Evolutionary conservation across 2,888 invertebrate species (phyloP).

Genomic region (Tanytarsus gracilentus): DNA sequence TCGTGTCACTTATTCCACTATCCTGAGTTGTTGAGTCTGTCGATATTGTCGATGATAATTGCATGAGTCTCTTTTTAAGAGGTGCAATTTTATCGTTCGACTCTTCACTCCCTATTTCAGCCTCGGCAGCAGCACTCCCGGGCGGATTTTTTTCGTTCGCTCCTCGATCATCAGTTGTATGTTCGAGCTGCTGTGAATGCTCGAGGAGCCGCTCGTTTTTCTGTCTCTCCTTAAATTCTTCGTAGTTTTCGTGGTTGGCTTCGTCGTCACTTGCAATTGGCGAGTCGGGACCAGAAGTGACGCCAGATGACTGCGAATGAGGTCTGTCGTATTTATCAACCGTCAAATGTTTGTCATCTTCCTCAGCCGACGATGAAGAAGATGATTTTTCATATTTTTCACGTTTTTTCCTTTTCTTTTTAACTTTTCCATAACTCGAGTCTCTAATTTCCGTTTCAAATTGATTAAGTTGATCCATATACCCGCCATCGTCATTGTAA

Average conservation of each 20-base stretch:
- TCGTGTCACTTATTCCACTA: constrained; percentile 39
- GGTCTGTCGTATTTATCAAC: constrained; percentile 31
- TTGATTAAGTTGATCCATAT: constrained; percentile 32
- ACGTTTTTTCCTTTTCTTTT: constrained; percentile 31
- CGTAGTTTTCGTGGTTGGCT: constrained; percentile 30
- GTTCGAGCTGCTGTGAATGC: constrained; percentile 37
- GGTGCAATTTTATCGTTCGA: background rate
- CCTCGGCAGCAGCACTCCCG: constrained; percentile 36
- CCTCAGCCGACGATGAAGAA: constrained; percentile 46
- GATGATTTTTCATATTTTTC: constrained; percentile 36
- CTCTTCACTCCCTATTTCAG: background rate
- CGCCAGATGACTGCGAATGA: constrained; percentile 48
- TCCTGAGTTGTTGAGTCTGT: constrained; percentile 37
- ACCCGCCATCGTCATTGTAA: constrained; percentile 32
- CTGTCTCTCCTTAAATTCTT: constrained; percentile 30
- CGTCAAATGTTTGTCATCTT: constrained; percentile 35
- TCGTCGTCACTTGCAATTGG: constrained; percentile 65
- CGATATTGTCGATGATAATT: constrained; percentile 21
- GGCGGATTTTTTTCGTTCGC: constrained; percentile 7
- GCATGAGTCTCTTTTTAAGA: background rate
- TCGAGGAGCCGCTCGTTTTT: constrained; percentile 33
- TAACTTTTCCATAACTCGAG: constrained; percentile 31
- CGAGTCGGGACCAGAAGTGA: constrained; percentile 82
- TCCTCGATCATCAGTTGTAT: constrained; percentile 24
- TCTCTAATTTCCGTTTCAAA: constrained; percentile 32